Percentiles rank a stretch among this genome's conserved stretches.
phyloP scores from a whole-genome alignment of 1,140 invertebrate species.

The Lucilia cuprina region DNA sequence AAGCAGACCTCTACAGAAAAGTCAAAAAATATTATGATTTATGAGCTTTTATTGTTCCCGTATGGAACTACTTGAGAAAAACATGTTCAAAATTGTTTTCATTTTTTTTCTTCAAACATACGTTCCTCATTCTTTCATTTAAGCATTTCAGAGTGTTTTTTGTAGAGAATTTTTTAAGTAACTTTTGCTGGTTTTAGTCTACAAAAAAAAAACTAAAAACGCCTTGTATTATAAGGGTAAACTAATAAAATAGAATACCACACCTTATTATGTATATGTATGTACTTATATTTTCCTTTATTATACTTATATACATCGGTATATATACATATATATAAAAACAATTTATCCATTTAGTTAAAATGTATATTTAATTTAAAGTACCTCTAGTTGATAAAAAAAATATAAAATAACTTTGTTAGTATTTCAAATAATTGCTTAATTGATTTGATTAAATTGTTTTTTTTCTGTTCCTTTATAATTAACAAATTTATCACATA shows the following conservation, averaged over 20 bases:
- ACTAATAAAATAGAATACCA: constrained; percentile 12
- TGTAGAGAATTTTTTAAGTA: no score
- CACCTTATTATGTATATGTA: constrained; percentile 1
- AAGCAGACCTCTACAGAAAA: constrained; percentile 10
- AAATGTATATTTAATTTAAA: no score
- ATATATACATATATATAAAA: background rate
- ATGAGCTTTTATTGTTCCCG: constrained; percentile 32
- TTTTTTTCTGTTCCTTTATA: background rate
- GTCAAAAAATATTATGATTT: constrained; percentile 32
- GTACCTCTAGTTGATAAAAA: background rate
- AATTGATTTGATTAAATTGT: constrained; percentile 30
- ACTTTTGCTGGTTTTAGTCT: background rate
- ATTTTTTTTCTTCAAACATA: background rate
- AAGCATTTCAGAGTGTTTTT: constrained; percentile 6
- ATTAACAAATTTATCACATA: constrained; percentile 35
- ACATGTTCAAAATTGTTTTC: constrained; percentile 9
- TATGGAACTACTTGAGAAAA: constrained; percentile 31
- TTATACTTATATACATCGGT: no score
- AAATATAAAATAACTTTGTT: background rate
- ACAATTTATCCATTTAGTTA: background rate
- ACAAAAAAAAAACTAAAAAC: background rate
- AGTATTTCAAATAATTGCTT: constrained; percentile 2
- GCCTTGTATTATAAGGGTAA: background rate
- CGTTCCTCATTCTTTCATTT: background rate
- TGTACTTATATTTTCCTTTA: background rate